These are phyloP conservation scores for Melanerpes formicivorus DNA, from an alignment of 2,113 vertebrate species.

Conservation along the genomic window DNA sequence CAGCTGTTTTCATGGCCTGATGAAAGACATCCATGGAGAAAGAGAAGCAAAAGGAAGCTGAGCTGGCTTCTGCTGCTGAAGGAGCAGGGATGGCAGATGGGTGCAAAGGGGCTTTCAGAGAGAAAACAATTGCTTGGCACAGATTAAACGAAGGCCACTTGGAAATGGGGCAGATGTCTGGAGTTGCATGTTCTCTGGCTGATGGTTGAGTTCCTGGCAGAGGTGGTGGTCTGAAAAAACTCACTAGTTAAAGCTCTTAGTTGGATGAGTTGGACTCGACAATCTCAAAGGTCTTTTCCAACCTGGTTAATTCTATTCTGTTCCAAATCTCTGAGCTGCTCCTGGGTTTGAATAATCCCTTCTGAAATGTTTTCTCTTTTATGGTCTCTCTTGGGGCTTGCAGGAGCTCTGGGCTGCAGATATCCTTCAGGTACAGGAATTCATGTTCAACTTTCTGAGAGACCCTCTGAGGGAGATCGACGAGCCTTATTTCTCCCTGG, in stretches of 20 bases:
- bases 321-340: neutral
- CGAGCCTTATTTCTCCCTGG: slow-evolving; percentile 90
- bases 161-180: neutral
- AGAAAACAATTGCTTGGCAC: neutral
- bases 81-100: slow-evolving; percentile 23
- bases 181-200: neutral
- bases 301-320: too few relatives aligned
- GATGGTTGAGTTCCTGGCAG: neutral
- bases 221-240: neutral
- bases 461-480: slow-evolving; percentile 97
- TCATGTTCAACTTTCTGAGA: slow-evolving; percentile 92
- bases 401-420: slow-evolving; percentile 94
- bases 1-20: neutral
- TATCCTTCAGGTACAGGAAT: slow-evolving; percentile 88
- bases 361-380: neutral
- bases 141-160: neutral
- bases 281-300: too few relatives aligned
- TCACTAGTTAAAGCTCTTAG: neutral
- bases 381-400: neutral
- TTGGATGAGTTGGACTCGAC: neutral
- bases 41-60: neutral
- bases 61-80: neutral
- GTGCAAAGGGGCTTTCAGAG: neutral
- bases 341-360: neutral
- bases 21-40: neutral